These are phyloP conservation scores for Marmota monax DNA, from an alignment of 2,113 vertebrate genomes.

Conservation along the genomic window DNA sequence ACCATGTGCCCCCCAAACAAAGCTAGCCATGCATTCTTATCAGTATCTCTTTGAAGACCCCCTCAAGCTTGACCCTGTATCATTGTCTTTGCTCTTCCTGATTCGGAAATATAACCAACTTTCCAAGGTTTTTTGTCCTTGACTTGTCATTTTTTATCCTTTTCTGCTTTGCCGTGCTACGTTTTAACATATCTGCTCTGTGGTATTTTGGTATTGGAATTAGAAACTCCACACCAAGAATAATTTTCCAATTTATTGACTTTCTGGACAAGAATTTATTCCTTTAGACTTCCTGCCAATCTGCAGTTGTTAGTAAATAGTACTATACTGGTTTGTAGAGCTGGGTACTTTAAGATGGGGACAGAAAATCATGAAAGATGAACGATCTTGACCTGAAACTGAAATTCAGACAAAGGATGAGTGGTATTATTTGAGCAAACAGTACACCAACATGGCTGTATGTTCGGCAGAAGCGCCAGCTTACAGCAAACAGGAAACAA, in stretches of 20 bases:
- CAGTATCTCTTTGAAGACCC: constrained; percentile 26
- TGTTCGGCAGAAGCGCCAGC: constrained; percentile 72
- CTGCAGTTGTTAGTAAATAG: constrained; percentile 84
- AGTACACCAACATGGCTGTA: constrained; percentile 79
- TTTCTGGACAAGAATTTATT: constrained; percentile 85
- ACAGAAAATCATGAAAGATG: constrained; percentile 66
- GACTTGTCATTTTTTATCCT: not conserved
- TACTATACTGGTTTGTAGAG: constrained; percentile 83
- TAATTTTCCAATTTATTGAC: constrained; percentile 84
- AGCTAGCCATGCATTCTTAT: constrained; percentile 20
- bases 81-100: constrained; percentile 17
- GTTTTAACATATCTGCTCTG: constrained; percentile 43
- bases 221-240: constrained; percentile 78
- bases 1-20: not conserved
- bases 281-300: constrained; percentile 83
- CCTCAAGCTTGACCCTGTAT: constrained; percentile 24
- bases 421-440: constrained; percentile 78
- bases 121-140: constrained; percentile 47
- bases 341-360: constrained; percentile 78
- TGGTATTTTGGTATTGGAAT: constrained; percentile 73
- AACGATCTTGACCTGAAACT: constrained; percentile 83
- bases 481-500: constrained; percentile 78
- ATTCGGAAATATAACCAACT: constrained; percentile 51
- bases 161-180: constrained; percentile 17
- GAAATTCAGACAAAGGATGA: constrained; percentile 86